A percentile compares a stretch with the other conserved stretches of the same genome.
These are phyloP conservation scores for Sipha maydis DNA, from an alignment of 2,888 invertebrate species.

Conservation along the genomic window DNA sequence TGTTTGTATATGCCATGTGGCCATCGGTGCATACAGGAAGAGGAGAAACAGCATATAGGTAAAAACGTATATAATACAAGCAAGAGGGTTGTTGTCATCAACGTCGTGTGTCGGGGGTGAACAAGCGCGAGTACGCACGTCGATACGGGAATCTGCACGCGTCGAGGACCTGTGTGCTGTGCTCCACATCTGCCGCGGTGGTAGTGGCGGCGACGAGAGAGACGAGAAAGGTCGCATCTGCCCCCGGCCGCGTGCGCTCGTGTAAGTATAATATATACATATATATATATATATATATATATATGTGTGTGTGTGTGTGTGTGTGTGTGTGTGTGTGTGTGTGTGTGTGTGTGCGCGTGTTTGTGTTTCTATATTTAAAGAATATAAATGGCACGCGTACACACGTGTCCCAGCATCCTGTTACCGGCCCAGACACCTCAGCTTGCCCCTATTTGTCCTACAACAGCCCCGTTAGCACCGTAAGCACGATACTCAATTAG, in stretches of 20 bases:
- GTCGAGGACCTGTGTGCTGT: conserved; percentile 51
- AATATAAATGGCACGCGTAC: conserved; percentile 35
- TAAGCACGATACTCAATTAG: conserved; percentile 39
- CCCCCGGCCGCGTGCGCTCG: conserved; percentile 30
- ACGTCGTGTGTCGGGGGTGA: conserved; percentile 5
- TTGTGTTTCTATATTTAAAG: conserved; percentile 60
- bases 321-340: background rate
- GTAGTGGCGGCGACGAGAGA: background rate
- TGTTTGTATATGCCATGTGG: conserved; percentile 53
- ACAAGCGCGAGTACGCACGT: conserved; percentile 3
- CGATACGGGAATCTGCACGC: conserved; percentile 53
- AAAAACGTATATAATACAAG: background rate
- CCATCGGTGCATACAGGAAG: conserved; percentile 49
- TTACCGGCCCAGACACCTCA: conserved; percentile 58
- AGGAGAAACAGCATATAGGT: conserved; percentile 35
- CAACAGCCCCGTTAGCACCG: conserved; percentile 47
- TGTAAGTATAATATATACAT: background rate
- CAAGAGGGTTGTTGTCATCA: conserved; percentile 42
- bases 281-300: no score
- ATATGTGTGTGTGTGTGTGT: background rate
- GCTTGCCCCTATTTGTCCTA: conserved; percentile 49
- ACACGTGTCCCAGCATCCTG: conserved; percentile 61
- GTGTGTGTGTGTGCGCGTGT: background rate
- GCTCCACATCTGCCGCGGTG: conserved; percentile 55
- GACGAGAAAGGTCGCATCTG: conserved; percentile 46